Percentiles rank a stretch among this genome's conserved stretches.
Evolutionary conservation across 2,888 invertebrate genomes (phyloP).

Genomic region (Gastracanthus pulcherrimus): DNA sequence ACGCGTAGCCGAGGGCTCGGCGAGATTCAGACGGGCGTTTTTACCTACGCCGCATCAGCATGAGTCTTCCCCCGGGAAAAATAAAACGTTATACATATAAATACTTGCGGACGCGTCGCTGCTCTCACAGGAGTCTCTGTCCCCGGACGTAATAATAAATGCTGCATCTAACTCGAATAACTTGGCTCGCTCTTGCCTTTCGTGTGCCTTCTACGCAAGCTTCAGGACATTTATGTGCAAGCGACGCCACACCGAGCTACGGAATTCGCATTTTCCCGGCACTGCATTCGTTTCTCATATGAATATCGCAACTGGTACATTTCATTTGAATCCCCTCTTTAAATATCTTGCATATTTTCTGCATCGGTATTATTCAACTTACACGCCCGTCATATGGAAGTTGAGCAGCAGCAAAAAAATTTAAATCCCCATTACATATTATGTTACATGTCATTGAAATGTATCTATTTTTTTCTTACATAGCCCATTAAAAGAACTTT

Average conservation of each 20-base stretch:
- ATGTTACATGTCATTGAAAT: too few relatives aligned
- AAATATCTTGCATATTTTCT: conserved; percentile 20
- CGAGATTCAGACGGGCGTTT: too few relatives aligned
- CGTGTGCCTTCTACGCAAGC: neutral
- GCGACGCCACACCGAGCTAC: neutral
- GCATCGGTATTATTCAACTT: neutral
- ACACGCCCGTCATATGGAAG: neutral
- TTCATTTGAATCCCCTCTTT: conserved; percentile 29
- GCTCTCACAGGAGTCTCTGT: neutral
- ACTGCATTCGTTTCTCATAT: neutral
- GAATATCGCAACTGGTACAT: conserved; percentile 6
- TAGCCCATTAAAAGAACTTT: too few relatives aligned
- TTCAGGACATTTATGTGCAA: neutral
- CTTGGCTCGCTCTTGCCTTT: neutral
- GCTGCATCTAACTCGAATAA: conserved; percentile 4
- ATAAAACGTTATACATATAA: neutral
- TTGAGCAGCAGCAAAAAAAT: neutral
- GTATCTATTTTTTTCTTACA: neutral
- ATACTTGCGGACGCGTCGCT: neutral
- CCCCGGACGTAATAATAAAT: conserved; percentile 1
- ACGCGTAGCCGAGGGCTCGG: neutral
- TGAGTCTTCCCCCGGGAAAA: neutral
- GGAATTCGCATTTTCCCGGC: neutral
- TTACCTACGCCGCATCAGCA: too few relatives aligned
- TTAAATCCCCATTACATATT: neutral